Percentiles rank a stretch among this genome's conserved stretches.
These are phyloP conservation scores for Cololabis saira DNA, from an alignment of 2,113 vertebrate genomes.

Conservation along the genomic window DNA sequence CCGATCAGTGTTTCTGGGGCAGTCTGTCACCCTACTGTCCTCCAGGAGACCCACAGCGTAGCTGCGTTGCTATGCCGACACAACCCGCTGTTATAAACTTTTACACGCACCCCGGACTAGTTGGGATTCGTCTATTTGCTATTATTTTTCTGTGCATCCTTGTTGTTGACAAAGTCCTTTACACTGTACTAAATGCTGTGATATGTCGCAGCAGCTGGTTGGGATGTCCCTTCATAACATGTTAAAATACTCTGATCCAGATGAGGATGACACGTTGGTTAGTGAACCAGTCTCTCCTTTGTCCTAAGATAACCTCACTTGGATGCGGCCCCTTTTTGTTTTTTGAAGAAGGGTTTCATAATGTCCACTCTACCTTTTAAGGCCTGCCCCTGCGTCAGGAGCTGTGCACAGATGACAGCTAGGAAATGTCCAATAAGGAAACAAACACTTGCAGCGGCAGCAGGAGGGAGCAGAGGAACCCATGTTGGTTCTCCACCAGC, in stretches of 20 bases:
- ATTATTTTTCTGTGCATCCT: not conserved
- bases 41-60: conserved; percentile 39
- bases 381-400: conserved; percentile 47
- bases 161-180: not conserved
- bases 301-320: conserved; percentile 58
- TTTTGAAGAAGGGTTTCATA: conserved; percentile 43
- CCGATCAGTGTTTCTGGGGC: conserved; percentile 18
- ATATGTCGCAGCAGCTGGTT: conserved; percentile 18
- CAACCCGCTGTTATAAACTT: conserved; percentile 32
- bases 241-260: not conserved
- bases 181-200: not conserved
- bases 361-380: conserved; percentile 65
- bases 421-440: conserved; percentile 68
- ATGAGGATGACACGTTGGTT: conserved; percentile 7
- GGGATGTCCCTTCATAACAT: not conserved
- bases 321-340: conserved; percentile 6
- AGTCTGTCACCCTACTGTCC: conserved; percentile 35
- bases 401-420: conserved; percentile 63
- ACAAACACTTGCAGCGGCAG: conserved; percentile 45
- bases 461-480: conserved; percentile 35
- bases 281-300: not conserved
- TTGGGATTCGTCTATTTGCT: conserved; percentile 9
- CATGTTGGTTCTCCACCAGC: conserved; percentile 22
- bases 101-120: conserved; percentile 23
- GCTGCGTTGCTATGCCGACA: too few relatives aligned